Percentiles rank a stretch among this genome's conserved stretches.
These are phyloP conservation scores for Brachionus asplanchnoidis DNA, from an alignment of 1,140 invertebrate genomes.

Conservation along the genomic window DNA sequence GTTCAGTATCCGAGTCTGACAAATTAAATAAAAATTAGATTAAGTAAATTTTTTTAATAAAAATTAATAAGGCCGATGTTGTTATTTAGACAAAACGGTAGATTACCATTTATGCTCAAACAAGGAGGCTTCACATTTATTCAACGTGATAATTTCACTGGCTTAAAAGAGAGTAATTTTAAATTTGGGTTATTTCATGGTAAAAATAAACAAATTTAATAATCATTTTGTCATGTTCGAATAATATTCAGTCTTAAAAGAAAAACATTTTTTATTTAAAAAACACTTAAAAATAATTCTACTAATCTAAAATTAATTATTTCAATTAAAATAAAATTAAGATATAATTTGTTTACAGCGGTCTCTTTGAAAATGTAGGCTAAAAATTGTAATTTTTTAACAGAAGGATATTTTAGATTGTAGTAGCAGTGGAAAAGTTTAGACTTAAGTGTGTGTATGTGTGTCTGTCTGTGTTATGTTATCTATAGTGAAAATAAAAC, in stretches of 20 bases:
- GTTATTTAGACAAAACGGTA: slow-evolving; percentile 1
- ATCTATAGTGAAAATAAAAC: neutral
- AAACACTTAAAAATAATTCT: neutral
- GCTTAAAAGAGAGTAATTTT: neutral
- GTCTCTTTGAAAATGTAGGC: neutral
- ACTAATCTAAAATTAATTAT: neutral
- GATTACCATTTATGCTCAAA: neutral
- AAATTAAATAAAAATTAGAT: slow-evolving; percentile 24
- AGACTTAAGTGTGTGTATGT: neutral
- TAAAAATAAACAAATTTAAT: neutral
- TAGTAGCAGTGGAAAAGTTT: neutral
- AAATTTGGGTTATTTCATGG: neutral
- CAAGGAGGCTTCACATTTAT: neutral
- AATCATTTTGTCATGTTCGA: neutral
- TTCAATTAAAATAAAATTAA: neutral
- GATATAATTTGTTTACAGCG: neutral
- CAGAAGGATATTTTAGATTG: neutral
- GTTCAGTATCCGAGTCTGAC: neutral
- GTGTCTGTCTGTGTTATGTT: neutral
- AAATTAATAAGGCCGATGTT: slow-evolving; percentile 1
- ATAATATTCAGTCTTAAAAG: neutral
- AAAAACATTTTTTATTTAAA: neutral
- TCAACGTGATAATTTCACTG: slow-evolving; percentile 1
- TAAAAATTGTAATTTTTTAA: neutral
- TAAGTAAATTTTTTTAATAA: slow-evolving; percentile 8